Conservation (phyloP, 2,888 invertebrate species). For the Euplagia quadripunctaria region DNA sequence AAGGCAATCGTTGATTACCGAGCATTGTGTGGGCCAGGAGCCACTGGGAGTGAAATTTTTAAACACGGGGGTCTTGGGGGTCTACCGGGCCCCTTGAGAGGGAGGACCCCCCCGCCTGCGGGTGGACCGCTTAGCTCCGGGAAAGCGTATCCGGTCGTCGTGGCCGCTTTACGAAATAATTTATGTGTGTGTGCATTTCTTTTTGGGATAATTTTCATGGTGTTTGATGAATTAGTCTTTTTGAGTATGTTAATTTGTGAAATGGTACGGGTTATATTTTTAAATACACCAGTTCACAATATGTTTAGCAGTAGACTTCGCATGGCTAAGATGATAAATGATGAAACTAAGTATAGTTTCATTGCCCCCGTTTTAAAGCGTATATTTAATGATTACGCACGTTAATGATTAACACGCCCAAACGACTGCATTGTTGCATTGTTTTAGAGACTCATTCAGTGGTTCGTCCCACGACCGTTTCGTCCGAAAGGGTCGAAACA, state of each 20-base stretch:
- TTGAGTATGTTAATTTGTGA: not conserved
- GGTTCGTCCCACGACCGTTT: too few species aligned
- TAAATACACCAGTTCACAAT: too few species aligned
- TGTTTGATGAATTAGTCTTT: constrained; percentile 6
- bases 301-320: not conserved
- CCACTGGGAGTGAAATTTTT: constrained; percentile 85
- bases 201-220: constrained; percentile 32
- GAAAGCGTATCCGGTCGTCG: constrained; percentile 67
- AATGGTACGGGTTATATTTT: not conserved
- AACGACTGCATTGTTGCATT: too few species aligned
- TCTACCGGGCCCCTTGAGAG: constrained; percentile 23
- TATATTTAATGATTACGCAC: not conserved
- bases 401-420: not conserved
- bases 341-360: too few species aligned
- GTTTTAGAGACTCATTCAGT: too few species aligned
- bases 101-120: constrained; percentile 37
- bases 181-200: constrained; percentile 49
- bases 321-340: not conserved
- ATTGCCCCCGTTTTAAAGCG: too few species aligned
- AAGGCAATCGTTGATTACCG: constrained; percentile 85
- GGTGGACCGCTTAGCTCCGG: constrained; percentile 59
- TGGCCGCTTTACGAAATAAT: constrained; percentile 50
- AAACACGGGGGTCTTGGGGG: constrained; percentile 66
- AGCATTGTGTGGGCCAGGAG: constrained; percentile 74
- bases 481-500: too few species aligned